Base-by-base conservation (phyloP, 2,888 invertebrate species). In the Fabriciana adippe region DNA sequence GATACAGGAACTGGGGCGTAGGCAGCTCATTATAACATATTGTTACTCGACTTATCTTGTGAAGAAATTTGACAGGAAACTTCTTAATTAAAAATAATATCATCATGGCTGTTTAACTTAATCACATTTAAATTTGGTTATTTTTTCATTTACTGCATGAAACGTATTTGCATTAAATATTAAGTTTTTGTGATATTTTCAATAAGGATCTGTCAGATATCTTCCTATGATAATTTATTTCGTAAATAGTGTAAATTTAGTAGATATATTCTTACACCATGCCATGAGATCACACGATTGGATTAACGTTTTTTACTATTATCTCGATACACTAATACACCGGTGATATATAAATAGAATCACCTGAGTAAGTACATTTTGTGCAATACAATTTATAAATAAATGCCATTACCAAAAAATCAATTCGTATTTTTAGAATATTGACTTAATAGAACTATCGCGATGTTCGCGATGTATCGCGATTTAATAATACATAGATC, bases 341-440 rank as follows among this genome's bases (percentile, higher is more conserved):
- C 78, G 82, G 85, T 83, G 80, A 82, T 80, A 76, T 68, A 73
- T 78, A 68, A 73, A 81, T 78, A 77, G 77, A 79, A 79, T 81
- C 84, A 81, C 84, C 83, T 80, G 81, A 83, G 86, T 92, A 92
- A 91, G 91, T 92, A 92, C 90, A 86, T 88, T 90, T 92, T 92
- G 92, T 92, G 92, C 92, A 90, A 84, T 83, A 87, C 78, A 81
- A 81, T 82, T 80, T 81, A 84, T 82, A 88, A 87, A 86, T 89
- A 89, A 90, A 90, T 90, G 86, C 87, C 81, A 80, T 82, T 82
- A 83, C 78, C 80, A 81, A 83, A 59, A 21, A 86, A 82, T 80
- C 78, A 80, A 79, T 78, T 86, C 84, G 82, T 81, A 83, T 83
- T 81, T 82, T 76, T 77, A 81, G 59, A 84, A 82, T 83, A 85